Evolutionary conservation across 2,797 vertebrate genomes (phyloP).

Genomic region (Octomys mimax): DNA sequence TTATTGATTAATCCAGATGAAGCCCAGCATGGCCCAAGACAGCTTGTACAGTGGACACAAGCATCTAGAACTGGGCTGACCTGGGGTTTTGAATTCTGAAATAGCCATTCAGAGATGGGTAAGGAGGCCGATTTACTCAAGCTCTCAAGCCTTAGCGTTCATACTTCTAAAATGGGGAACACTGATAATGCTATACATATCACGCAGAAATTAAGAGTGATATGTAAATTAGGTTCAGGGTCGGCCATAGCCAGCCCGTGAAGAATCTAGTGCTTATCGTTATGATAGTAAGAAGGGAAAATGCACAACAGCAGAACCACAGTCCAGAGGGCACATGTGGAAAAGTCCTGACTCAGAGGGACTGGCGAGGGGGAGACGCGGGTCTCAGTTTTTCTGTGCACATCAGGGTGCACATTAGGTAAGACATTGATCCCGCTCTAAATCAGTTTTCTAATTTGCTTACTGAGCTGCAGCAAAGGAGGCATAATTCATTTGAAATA

Average conservation of each 20-base stretch:
- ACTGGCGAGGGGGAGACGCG: accelerated
- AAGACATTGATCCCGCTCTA: not conserved
- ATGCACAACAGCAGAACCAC: not conserved
- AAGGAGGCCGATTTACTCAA: not conserved
- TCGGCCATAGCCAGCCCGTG: not conserved
- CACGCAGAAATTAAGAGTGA: not conserved
- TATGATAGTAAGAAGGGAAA: not conserved
- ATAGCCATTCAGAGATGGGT: not conserved
- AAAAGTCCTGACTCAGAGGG: not conserved
- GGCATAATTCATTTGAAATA: not conserved
- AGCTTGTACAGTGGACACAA: not conserved
- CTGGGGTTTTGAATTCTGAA: not conserved
- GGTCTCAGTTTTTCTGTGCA: not conserved
- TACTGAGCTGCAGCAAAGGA: not conserved
- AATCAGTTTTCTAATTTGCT: not conserved
- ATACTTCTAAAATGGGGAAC: not conserved
- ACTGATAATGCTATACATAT: not conserved
- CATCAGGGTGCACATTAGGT: not conserved
- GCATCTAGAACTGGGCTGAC: not conserved
- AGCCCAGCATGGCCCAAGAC: not conserved
- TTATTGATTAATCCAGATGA: not conserved
- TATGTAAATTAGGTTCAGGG: not conserved
- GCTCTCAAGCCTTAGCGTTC: not conserved
- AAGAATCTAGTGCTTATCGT: not conserved
- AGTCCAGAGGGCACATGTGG: not conserved